These are phyloP conservation scores for Pyrochroa serraticornis DNA, from an alignment of 2,888 invertebrate genomes.

Conservation along the genomic window DNA sequence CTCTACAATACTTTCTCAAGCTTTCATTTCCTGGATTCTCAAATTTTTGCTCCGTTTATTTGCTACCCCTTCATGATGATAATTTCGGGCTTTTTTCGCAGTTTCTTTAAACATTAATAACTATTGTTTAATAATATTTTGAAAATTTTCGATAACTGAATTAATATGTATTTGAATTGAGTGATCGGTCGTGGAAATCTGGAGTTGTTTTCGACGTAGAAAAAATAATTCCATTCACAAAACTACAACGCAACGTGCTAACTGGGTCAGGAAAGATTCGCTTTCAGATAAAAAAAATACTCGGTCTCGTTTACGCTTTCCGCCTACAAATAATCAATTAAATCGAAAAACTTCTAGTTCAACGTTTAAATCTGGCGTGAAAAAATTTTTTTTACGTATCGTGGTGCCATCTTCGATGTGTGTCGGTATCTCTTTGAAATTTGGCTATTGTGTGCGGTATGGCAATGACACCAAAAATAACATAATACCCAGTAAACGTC, in stretches of 20 bases:
- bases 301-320: conserved; percentile 21
- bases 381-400: conserved; percentile 1
- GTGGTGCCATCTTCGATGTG: conserved; percentile 1
- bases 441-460: conserved; percentile 15
- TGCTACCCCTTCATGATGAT: no score
- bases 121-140: no score
- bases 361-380: conserved; percentile 8
- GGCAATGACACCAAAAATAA: conserved; percentile 27
- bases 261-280: conserved; percentile 26
- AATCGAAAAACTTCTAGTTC: conserved; percentile 3
- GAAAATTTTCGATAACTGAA: no score
- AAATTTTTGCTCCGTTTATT: no score
- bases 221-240: conserved; percentile 12
- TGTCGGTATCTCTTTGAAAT: neutral
- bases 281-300: conserved; percentile 16
- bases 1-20: no score
- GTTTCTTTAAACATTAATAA: no score
- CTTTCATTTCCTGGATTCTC: no score
- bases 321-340: conserved; percentile 14
- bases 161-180: no score
- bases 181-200: no score
- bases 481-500: conserved; percentile 11
- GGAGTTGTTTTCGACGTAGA: neutral
- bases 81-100: no score
- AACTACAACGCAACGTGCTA: conserved; percentile 6